Evolutionary conservation across 2,797 vertebrate species (phyloP), one percentile per base, ranked within the genome.

Genomic region (Cirrhinus mrigala): DNA sequence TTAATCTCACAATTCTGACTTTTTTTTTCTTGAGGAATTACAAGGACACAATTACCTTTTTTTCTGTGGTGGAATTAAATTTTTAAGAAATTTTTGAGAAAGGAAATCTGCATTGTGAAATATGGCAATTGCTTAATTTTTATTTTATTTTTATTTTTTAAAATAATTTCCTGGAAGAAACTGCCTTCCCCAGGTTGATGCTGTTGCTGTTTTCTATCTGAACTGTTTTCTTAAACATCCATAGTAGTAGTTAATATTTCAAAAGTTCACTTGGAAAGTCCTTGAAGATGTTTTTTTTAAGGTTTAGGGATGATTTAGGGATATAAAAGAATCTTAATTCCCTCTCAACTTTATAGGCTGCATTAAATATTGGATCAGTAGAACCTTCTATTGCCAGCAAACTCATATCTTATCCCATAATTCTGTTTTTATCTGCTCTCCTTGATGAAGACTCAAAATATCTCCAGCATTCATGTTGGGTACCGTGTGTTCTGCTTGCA

Each of bases 391-490:
- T 74, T 48, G 24, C 40, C 24, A 16, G n/a, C 18, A 48, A 60
- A 29, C 69, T 60, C 54, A 11, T 44, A 2, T 18, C 62, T 56
- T 33, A 24, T 20, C 81, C 18, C 70, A 82, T 82, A 64, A 74
- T 60, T 82, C 56, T 33, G 14, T 20, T 50, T 82, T 82, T 74
- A 82, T 62, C 56, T 64, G 44, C 27, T 50, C 27, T 62, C 69
- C 56, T 74, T 16, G 50, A 81, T 14, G 24, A 18, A 73, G 80
- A 58, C 81, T 71, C 16, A 10, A 58, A 81, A 82, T 82, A 82
- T 73, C 68, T 60, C 50, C n/a, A 58, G 54, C 24, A 18, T 62
- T 82, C 40, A 2, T 50, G 69, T 74, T 27, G 40, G n/a, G 46
- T 73, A 73, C 62, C 37, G 22, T 71, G 40, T 68, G 40, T 16